Base-by-base conservation (phyloP, 23 tunicate species). In the Trididemnum nubilum region DNA sequence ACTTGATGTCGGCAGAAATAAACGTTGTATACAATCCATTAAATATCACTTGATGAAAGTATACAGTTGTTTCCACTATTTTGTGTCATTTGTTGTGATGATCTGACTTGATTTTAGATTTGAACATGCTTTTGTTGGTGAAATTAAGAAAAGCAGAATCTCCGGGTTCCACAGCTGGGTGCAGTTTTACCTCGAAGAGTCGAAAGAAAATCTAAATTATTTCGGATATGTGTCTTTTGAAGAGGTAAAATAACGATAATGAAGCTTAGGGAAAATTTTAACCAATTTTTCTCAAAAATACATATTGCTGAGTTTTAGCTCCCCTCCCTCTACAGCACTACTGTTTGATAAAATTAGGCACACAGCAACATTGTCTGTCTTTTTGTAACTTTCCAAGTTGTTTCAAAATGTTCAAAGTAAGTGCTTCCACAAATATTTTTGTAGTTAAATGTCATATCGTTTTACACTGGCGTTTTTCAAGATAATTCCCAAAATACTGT, bases 161-260 rank as follows among this genome's bases (percentile, higher is more conserved):
- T 83, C 94, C 18, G 98, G 98, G 38, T 93, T 87, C 40, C 98
- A 93, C 69, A 93, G 84, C 78, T 93, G 98, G 98, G 75, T 93
- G 33, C 76, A 87, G 22, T 67, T 93, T 84, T 93, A 93, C 66
- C 49, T 70, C 22, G 49, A 78, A 64, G 98, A 93, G 66, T 34
- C 35, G 25, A 36, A 24, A 36, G 93, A 87, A 2, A 63, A 63
- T 2, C 70, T 93, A 36, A 63, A 93, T 66, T 93, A 93, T 58
- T 85, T 57, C 59, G 98, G 94, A 26, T 79, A 83, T 65, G 73
- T 82, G 21, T 21, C 79, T 0, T 7, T 1, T 1, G 19, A 64
- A 44, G 78, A 92, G 65, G 97, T 90, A 49, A 67, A 21, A 61
- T 49, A 12, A 49, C 18, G 15, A 49, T 49, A 18, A 18, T 49